Evolutionary conservation across 2,797 vertebrate species (phyloP), one percentile per base, ranked within the genome.

Genomic region (Sorex maritimensis): DNA sequence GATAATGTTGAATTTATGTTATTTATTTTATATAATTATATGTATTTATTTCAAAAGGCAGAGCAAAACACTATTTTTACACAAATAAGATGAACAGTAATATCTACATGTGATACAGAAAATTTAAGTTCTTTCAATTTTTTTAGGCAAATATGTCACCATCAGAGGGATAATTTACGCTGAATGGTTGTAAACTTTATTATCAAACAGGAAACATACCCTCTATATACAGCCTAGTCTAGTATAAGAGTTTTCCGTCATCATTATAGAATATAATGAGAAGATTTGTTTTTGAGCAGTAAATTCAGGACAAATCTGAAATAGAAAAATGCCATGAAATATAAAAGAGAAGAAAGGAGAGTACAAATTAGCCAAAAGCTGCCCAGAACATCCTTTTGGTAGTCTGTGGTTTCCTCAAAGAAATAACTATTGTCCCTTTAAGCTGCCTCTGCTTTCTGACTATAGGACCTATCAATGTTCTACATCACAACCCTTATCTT

Each of bases 101-200:
- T 84, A 9, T 1, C 46, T 52, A 68, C 44, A 12, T 13, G 15
- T 34, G 11, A 44, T 46, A 26, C 17, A 21, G 49, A 67, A 85
- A 81, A 28, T 44, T 81, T 85, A 38, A 0, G 55, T 74, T 78
- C 3, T 81, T 86, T 83, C 55, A 26, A 41, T 52, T 69, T 86
- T 90, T 90, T 24, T 30, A 1, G 8, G 30, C 2, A 83, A 75
- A 91, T 61, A 61, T 41, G 38, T 11, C 15, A 14, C 26, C n/a
- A 19, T 13, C 2, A 23, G 21, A 58, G 3, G 30, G 15, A 90
- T 0, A 72, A 77, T 86, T 93, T 91, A 23, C 4, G 13, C 14
- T 86, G 46, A 74, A 67, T 58, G 15, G 44, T 10, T 63, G 65
- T 78, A 86, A 87, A 15, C 2, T 91, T 92, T 91, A 55, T 28